phyloP scores from a whole-genome alignment of 2,113 vertebrate species.

The Felis catus region F.catus_Fca126_mat1.0 CM031428.1:21168001-21168500 shows the following conservation, averaged over 20 bases:
- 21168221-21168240: not conserved
- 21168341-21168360: not conserved
- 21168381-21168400: not conserved
- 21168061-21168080: not conserved
- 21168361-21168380: not conserved
- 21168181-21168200: not conserved
- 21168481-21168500: not conserved
- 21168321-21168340: not conserved
- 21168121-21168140: not conserved
- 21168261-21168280: not conserved
- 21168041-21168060: conserved; percentile 20
- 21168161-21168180: not conserved
- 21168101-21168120: not conserved
- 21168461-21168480: not conserved
- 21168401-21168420: not conserved
- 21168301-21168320: not conserved
- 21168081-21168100: not conserved
- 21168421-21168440: not conserved
- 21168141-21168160: not conserved
- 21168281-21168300: not conserved
- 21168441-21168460: not conserved
- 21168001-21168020: not conserved
- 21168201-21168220: not conserved
- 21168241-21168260: not conserved
- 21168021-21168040: not conserved